These are phyloP conservation scores for Mesochorus sp. DNA, from an alignment of 2,888 invertebrate genomes.

Conservation along the genomic window DNA sequence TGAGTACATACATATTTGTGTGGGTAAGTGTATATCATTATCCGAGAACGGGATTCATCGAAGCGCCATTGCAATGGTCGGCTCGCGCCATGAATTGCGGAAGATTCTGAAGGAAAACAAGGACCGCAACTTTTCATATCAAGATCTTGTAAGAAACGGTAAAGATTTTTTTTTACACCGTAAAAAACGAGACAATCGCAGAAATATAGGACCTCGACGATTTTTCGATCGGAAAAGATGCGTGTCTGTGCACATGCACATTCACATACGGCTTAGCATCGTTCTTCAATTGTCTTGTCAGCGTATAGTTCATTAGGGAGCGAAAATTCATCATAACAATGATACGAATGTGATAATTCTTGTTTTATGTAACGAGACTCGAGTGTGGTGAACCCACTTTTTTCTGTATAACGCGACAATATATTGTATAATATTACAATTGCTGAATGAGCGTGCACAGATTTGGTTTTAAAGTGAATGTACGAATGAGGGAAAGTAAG, in stretches of 20 bases:
- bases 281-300: not conserved
- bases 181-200: not conserved
- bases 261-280: too few relatives aligned
- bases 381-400: not conserved
- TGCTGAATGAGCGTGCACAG: slow-evolving; percentile 10
- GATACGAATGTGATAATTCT: not conserved
- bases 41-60: not conserved
- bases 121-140: not conserved
- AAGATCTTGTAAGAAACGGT: not conserved
- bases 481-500: slow-evolving; percentile 51
- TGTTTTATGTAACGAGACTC: slow-evolving; percentile 17
- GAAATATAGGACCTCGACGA: too few relatives aligned
- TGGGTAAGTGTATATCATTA: not conserved
- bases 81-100: not conserved
- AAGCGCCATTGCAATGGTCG: slow-evolving; percentile 9
- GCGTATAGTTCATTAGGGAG: not conserved
- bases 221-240: too few relatives aligned
- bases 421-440: slow-evolving; percentile 33
- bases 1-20: not conserved
- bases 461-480: slow-evolving; percentile 24
- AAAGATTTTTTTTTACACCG: not conserved
- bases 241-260: too few relatives aligned
- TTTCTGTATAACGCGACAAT: not conserved
- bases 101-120: slow-evolving; percentile 2
- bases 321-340: not conserved